Evolutionary conservation across 64 coral and sea anemone genomes (phyloP), one percentile per base, ranked within the genome.

Genomic region (Orbicella faveolata): DNA sequence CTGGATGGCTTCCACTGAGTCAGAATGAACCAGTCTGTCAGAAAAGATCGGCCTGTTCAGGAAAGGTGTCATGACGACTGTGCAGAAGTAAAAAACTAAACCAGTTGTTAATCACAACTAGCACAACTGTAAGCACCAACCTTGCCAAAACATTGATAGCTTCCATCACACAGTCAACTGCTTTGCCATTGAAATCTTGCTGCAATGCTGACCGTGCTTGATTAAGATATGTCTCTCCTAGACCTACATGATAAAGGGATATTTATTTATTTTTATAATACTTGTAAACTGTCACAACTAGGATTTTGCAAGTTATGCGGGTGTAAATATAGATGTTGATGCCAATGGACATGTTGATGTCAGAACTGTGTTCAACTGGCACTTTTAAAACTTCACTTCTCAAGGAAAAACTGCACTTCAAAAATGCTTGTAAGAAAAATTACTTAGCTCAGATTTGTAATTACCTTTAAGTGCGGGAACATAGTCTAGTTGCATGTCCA

Each of bases 381-480:
- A 48, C 0, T 48, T 48, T 48, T 48, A 48, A 6, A 48, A 6
- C 44, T 48, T 48, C 44, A 48, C 5, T 48, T 48, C 44, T 48
- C 44, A 48, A 48, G 44, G 7, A 48, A 48, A 48, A 48, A 48
- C 44, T 48, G 44, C 44, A 48, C 39, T 6, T 48, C 7, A 48
- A 48, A 48, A 48, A 3, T 48, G 44, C 5, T 48, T 48, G 44
- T 48, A 48, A 48, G 44, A 66, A 62, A 74, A 4, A 74, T 57
- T 59, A 67, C 8, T 75, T 11, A n/a, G 5, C 15, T 52, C 0
- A 11, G 10, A 65, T 44, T 26, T 44, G 1, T 30, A 13, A 55
- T 73, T 80, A 94, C 97, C 97, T 86, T 99, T 99, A 7, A 99
- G 69, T 18, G 97, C 97, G 65, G 97, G 97, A 9, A 99, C 91